These are phyloP conservation scores for Chymomyza costata DNA, from an alignment of 1,140 invertebrate genomes.

Conservation along the genomic window DNA sequence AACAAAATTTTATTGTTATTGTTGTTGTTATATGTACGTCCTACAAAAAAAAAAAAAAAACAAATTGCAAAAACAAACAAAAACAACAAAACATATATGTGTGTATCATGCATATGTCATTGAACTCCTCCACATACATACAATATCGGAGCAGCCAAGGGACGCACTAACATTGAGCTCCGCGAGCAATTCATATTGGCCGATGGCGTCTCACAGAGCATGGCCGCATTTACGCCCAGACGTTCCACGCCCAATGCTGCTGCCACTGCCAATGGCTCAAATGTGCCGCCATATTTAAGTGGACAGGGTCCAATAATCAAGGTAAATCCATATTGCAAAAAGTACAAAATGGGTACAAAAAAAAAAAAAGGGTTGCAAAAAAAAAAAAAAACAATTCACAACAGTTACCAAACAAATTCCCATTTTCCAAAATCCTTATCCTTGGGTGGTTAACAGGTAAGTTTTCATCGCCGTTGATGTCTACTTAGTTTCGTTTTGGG, in stretches of 20 bases:
- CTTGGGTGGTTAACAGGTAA: conserved; percentile 44
- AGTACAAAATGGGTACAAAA: conserved; percentile 22
- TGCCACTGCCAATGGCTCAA: conserved; percentile 78
- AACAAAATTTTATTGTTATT: conserved; percentile 68
- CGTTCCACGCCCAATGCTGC: conserved; percentile 89
- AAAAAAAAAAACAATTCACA: conserved; percentile 9
- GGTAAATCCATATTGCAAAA: conserved; percentile 86
- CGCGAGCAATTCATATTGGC: conserved; percentile 99
- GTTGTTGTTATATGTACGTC: conserved; percentile 66
- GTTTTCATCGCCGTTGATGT: no score
- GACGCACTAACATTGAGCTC: conserved; percentile 99
- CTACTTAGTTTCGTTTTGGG: conserved; percentile 29
- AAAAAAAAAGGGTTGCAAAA: conserved; percentile 21
- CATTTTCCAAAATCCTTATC: background rate
- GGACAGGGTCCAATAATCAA: conserved; percentile 93
- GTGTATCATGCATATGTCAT: conserved; percentile 28
- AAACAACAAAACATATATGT: conserved; percentile 18
- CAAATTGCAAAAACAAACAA: conserved; percentile 12
- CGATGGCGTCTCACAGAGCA: conserved; percentile 96
- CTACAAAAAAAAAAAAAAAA: conserved; percentile 40
- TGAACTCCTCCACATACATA: conserved; percentile 30
- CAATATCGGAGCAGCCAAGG: conserved; percentile 87
- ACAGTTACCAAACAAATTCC: background rate
- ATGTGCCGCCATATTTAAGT: conserved; percentile 79
- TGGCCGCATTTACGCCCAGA: conserved; percentile 95